Evolutionary conservation across 1,140 invertebrate genomes (phyloP), one percentile per base, ranked within the genome.

Genomic region (Streblospio benedicti): DNA sequence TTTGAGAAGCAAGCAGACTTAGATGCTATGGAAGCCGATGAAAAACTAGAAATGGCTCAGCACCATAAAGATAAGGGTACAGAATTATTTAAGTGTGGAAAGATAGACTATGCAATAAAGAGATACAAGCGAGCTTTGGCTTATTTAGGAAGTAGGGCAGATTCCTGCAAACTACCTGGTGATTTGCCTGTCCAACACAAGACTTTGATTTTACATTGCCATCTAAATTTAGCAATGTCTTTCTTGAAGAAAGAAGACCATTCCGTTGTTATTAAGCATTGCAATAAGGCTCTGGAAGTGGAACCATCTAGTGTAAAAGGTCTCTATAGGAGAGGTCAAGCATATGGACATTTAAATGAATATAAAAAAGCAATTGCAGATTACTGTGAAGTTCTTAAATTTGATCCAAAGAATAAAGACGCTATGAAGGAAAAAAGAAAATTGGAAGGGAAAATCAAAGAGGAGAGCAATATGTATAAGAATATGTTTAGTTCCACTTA

Each of bases 261-360:
- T 69, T 27, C 76, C 1, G 71, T 79, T 27, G 85, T 85, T 3
- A 67, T 86, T 25, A 49, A 73, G 2, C 86, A 88, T 68, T 85
- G 83, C 61, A 79, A 84, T 35, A 65, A 73, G 41, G 85, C 83
- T 2, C 65, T 88, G 1, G 66, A 70, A 44, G 57, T 81, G 31
- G 85, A 88, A 35, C 72, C 79, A 0, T 69, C 75, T 4, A 87
- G 87, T 79, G 61, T 85, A 0, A 87, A 88, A 76, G 72, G 64
- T 12, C 50, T 72, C 27, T 71, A 69, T 62, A 53, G 72, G 20
- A 62, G 73, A 32, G 73, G 65, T 0, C 57, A 66, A 27, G 73
- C 73, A 1, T 66, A 65, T 56, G 53, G 63, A 30, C 56, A 65
- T 18, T 27, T 68, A 9, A 57, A 66, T 31, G 57, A 68, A 14